A percentile compares a stretch with the other conserved stretches of the same genome.
phyloP scores from a whole-genome alignment of 2,888 invertebrate species.

The Ormyrus rosae region DNA sequence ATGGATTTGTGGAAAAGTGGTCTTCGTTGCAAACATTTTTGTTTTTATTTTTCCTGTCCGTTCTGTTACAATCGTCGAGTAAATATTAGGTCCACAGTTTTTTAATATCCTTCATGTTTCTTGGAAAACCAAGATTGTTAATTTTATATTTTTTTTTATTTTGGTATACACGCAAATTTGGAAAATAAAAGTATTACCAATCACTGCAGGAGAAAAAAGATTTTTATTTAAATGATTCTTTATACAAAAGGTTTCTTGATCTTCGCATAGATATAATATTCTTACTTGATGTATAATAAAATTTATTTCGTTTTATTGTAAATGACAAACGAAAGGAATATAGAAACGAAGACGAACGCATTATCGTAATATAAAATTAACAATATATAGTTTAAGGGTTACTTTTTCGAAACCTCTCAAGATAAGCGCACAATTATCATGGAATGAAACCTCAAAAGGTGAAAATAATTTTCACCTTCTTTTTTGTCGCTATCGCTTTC shows the following conservation, averaged over 20 bases:
- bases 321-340: conserved; percentile 25
- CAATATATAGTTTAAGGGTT: conserved; percentile 39
- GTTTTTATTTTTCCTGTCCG: conserved; percentile 42
- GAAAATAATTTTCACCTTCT: conserved; percentile 8
- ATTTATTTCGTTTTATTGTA: conserved; percentile 4
- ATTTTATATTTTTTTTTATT: conserved; percentile 42
- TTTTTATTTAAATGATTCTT: conserved; percentile 41
- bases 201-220: conserved; percentile 12
- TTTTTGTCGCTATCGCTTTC: background rate
- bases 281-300: conserved; percentile 47
- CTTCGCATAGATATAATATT: conserved; percentile 44
- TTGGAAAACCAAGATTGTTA: conserved; percentile 40
- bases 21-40: conserved; percentile 64
- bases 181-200: conserved; percentile 8
- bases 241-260: conserved; percentile 40
- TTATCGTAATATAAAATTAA: conserved; percentile 50
- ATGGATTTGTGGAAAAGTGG: conserved; percentile 59
- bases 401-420: conserved; percentile 35
- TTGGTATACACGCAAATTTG: conserved; percentile 17
- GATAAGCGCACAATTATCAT: conserved; percentile 39
- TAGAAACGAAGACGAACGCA: conserved; percentile 31
- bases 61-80: conserved; percentile 23
- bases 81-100: conserved; percentile 31
- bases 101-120: conserved; percentile 5
- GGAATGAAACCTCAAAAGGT: conserved; percentile 42